Evolutionary conservation across 1,140 invertebrate species (phyloP).

Genomic region (Brachionus calyciflorus): DNA sequence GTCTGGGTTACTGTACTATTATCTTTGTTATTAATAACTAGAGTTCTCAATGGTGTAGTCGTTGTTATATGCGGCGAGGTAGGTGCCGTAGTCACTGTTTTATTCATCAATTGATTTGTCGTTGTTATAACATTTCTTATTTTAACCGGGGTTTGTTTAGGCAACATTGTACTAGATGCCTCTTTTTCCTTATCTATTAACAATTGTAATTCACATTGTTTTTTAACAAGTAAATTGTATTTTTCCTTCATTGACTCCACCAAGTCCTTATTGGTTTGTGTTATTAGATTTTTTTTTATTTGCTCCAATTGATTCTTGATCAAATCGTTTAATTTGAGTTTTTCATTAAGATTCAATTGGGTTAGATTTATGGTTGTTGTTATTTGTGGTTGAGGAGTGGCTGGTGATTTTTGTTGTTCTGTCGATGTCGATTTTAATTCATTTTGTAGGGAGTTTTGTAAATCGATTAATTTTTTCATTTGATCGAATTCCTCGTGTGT

Average conservation of each 20-base stretch:
- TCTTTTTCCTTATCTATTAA: conserved; percentile 32
- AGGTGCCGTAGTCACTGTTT: too few species aligned
- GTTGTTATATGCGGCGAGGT: too few species aligned
- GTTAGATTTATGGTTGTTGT: conserved; percentile 31
- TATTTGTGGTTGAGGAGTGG: conserved; percentile 17
- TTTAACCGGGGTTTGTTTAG: conserved; percentile 30
- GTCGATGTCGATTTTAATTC: background rate
- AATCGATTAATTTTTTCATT: conserved; percentile 27
- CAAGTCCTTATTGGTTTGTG: background rate
- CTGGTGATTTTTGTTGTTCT: background rate
- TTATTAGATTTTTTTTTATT: background rate
- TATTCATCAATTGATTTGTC: background rate
- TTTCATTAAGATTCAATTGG: conserved; percentile 21
- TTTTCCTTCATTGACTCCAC: background rate
- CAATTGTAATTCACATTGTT: conserved; percentile 28
- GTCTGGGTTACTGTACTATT: background rate
- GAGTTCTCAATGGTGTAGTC: conserved; percentile 14
- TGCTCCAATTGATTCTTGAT: conserved; percentile 44
- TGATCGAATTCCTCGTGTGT: conserved; percentile 37
- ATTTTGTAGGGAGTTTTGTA: conserved; percentile 3
- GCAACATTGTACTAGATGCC: too few species aligned
- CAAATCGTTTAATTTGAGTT: conserved; percentile 34
- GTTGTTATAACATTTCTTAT: conserved; percentile 18
- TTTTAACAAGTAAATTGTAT: conserved; percentile 4
- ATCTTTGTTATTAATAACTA: conserved; percentile 38